phyloP scores from a whole-genome alignment of 2,797 vertebrate species.

The Sitta carolinensis region DNA sequence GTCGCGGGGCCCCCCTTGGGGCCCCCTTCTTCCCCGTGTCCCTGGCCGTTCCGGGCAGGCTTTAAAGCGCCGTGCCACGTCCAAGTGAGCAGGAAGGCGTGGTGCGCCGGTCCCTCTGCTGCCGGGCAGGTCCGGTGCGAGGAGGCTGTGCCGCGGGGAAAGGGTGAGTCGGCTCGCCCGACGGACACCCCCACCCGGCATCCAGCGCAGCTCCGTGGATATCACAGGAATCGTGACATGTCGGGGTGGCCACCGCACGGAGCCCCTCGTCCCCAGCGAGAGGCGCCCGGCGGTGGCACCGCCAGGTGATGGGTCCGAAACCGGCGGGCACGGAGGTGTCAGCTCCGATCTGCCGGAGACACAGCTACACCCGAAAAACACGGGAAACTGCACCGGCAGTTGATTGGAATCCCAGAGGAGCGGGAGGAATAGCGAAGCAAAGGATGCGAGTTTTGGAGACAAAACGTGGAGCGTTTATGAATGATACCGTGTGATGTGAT shows the following conservation, averaged over 20 bases:
- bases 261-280: neutral
- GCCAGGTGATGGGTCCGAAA: neutral
- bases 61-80: conserved; percentile 34
- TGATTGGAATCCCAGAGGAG: neutral
- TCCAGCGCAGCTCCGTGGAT: neutral
- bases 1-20: neutral
- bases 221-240: neutral
- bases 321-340: neutral
- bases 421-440: neutral
- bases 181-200: neutral
- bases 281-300: neutral
- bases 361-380: accelerated
- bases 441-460: neutral
- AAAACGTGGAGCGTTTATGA: accelerated
- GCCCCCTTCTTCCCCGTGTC: neutral
- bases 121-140: neutral
- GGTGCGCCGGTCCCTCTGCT: neutral
- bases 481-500: neutral
- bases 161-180: neutral
- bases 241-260: neutral
- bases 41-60: neutral
- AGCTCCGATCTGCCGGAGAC: neutral
- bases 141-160: neutral
- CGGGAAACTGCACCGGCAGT: accelerated
- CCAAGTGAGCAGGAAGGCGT: conserved; percentile 23